Evolutionary conservation across 2,113 vertebrate species (phyloP).

Genomic region (Potamarius usumacintae): DNA sequence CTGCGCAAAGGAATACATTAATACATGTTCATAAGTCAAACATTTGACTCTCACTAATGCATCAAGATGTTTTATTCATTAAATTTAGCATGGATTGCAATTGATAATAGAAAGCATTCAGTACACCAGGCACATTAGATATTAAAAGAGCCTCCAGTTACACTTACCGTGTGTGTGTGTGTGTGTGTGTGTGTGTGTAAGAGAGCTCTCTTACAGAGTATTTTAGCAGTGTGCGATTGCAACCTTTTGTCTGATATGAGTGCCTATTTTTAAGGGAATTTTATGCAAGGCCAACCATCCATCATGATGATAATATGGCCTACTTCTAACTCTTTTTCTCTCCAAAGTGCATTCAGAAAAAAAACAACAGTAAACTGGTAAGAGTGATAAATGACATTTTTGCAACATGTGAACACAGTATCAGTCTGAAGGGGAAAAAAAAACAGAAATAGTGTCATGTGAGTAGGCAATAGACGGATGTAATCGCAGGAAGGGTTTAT

Average conservation of each 20-base stretch:
- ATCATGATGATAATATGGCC: not conserved
- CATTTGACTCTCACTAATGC: conserved; percentile 7
- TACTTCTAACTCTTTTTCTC: not conserved
- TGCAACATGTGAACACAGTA: not conserved
- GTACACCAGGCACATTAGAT: conserved; percentile 13
- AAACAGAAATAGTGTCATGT: too few species aligned
- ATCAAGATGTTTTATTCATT: conserved; percentile 42
- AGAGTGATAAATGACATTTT: not conserved
- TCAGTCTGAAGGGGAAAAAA: too few species aligned
- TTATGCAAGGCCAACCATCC: not conserved
- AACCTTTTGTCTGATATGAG: not conserved
- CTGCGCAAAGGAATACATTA: not conserved
- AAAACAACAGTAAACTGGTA: not conserved
- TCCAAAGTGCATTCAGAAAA: not conserved
- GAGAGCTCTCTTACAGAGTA: not conserved
- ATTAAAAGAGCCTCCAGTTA: conserved; percentile 25
- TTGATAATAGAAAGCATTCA: conserved; percentile 10
- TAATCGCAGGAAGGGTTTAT: too few species aligned
- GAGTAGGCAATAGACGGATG: too few species aligned
- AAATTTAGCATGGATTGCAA: not conserved
- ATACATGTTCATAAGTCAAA: conserved; percentile 29
- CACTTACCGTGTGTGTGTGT: not conserved
- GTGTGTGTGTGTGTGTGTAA: conserved; percentile 16
- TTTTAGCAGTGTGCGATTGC: not conserved
- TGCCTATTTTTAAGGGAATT: not conserved